Conservation (phyloP, 2,888 invertebrate species). For the Platycheirus rosarum region DNA sequence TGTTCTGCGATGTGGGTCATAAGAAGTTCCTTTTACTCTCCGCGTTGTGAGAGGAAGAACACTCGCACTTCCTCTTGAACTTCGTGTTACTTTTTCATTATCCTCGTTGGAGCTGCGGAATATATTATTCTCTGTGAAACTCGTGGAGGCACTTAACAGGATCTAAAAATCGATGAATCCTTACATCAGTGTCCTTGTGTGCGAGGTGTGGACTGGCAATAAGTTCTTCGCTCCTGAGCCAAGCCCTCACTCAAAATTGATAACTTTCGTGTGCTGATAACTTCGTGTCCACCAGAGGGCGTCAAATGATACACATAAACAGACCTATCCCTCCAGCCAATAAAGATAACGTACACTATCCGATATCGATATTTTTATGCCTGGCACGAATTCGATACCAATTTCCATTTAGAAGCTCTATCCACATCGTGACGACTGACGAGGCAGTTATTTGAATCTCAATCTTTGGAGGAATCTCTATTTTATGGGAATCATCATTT, state of each 20-base stretch:
- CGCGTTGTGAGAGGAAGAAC: slow-evolving; percentile 42
- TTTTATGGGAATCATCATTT: slow-evolving; percentile 19
- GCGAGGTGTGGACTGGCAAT: background rate
- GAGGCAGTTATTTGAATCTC: slow-evolving; percentile 10
- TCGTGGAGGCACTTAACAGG: background rate
- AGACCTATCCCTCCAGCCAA: slow-evolving; percentile 24
- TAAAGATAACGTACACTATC: slow-evolving; percentile 24
- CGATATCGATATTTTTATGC: slow-evolving; percentile 35
- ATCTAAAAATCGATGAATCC: background rate
- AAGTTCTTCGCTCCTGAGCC: slow-evolving; percentile 1
- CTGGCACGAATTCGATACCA: slow-evolving; percentile 52
- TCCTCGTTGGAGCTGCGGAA: slow-evolving; percentile 3
- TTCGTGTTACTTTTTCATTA: background rate
- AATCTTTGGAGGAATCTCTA: slow-evolving; percentile 17
- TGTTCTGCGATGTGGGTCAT: slow-evolving; percentile 61
- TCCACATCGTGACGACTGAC: slow-evolving; percentile 55
- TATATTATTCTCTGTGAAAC: slow-evolving; percentile 1
- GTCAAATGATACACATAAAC: slow-evolving; percentile 7
- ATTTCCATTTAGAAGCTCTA: slow-evolving; percentile 44
- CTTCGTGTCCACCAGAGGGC: slow-evolving; percentile 43
- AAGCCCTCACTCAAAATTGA: slow-evolving; percentile 27
- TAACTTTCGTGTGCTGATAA: slow-evolving; percentile 15
- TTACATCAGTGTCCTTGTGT: no score
- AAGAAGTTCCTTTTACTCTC: slow-evolving; percentile 52
- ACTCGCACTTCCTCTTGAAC: slow-evolving; percentile 5